Evolutionary conservation across 2,113 vertebrate species (phyloP).

Genomic region (Campylomormyrus tamandua): DNA sequence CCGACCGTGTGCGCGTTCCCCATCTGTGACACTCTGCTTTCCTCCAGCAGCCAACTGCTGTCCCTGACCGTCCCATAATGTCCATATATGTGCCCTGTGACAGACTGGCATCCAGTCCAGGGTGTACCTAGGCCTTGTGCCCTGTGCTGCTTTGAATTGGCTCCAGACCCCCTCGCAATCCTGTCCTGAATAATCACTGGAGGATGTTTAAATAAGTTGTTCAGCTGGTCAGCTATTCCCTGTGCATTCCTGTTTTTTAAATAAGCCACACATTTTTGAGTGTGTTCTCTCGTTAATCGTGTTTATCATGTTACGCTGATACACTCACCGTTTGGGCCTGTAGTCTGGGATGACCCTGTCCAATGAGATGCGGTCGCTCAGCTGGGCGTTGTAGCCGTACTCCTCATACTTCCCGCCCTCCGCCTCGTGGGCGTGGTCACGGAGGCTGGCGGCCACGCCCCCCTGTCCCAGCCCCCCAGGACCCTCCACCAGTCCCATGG

Average conservation of each 20-base stretch:
- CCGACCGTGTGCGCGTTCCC: not conserved
- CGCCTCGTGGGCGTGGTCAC: constrained; percentile 73
- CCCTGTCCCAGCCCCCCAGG: constrained; percentile 91
- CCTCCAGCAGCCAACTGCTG: not conserved
- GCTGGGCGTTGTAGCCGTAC: constrained; percentile 92
- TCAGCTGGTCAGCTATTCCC: not conserved
- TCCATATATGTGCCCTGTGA: not conserved
- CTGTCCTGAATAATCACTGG: not conserved
- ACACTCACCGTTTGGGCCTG: constrained; percentile 88
- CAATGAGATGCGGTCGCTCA: constrained; percentile 93
- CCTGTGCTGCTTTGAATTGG: not conserved
- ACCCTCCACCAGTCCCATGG: constrained; percentile 93
- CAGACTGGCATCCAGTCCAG: not conserved
- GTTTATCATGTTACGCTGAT: not conserved
- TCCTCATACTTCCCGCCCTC: constrained; percentile 82
- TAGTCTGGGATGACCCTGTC: constrained; percentile 96
- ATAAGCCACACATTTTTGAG: not conserved
- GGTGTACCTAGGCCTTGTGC: not conserved
- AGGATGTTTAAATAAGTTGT: not conserved
- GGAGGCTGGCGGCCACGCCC: constrained; percentile 81
- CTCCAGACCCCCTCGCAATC: not conserved
- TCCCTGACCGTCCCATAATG: not conserved
- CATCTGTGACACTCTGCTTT: not conserved
- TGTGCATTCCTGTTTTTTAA: not conserved
- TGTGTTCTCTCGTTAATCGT: not conserved